Evolutionary conservation across 1,140 invertebrate genomes (phyloP).

Genomic region (Lethocerus indicus): DNA sequence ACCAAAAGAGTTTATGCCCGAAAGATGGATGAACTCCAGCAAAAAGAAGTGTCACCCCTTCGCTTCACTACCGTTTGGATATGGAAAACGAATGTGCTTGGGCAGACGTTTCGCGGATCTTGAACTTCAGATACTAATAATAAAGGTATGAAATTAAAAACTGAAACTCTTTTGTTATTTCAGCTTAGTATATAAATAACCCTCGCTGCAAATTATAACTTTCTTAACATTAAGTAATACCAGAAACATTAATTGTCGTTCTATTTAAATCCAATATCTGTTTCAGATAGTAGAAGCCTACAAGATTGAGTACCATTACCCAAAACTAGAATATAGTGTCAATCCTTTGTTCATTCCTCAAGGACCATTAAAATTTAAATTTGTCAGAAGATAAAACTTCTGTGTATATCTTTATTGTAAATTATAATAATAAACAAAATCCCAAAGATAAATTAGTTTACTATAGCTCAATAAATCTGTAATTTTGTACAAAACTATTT

Average conservation of each 20-base stretch:
- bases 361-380: slow-evolving; percentile 40
- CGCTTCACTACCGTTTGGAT: slow-evolving; percentile 64
- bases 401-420: no score
- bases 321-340: slow-evolving; percentile 44
- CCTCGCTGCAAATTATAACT: no score
- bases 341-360: slow-evolving; percentile 60
- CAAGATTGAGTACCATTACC: slow-evolving; percentile 42
- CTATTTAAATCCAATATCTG: no score
- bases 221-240: no score
- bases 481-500: no score
- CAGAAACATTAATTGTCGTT: no score
- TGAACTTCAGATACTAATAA: slow-evolving; percentile 54
- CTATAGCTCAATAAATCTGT: no score
- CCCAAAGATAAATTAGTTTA: no score
- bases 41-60: no score
- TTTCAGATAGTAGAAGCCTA: slow-evolving; percentile 49
- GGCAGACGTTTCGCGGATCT: slow-evolving; percentile 65
- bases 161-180: background rate
- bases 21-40: slow-evolving; percentile 64
- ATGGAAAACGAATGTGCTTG: slow-evolving; percentile 63
- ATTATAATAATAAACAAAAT: no score
- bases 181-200: no score
- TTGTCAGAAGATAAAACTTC: slow-evolving; percentile 23
- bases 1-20: slow-evolving; percentile 48
- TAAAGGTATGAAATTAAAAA: slow-evolving; percentile 31